Evolutionary conservation across 2,888 invertebrate species (phyloP).

Genomic region (Ditylenchus weischeri): DNA sequence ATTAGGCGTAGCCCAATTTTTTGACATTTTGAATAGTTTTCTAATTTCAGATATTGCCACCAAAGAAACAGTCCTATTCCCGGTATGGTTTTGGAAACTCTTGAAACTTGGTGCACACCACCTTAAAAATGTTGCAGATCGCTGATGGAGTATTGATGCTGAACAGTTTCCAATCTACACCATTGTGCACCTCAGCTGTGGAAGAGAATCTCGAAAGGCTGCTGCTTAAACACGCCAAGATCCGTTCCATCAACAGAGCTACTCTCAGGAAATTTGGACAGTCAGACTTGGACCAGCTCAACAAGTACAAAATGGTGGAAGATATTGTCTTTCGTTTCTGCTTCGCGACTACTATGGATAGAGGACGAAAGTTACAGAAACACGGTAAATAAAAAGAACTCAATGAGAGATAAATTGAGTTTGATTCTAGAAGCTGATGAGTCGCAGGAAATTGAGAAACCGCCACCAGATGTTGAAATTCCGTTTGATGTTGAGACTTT

Average conservation of each 20-base stretch:
- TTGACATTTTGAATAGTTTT: no score
- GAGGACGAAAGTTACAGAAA: constrained; percentile 29
- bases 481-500: constrained; percentile 33
- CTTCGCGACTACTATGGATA: constrained; percentile 31
- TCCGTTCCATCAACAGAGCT: neutral
- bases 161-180: constrained; percentile 15
- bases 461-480: constrained; percentile 35
- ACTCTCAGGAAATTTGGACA: constrained; percentile 2
- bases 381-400: constrained; percentile 5
- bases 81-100: constrained; percentile 15
- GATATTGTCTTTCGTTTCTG: constrained; percentile 34
- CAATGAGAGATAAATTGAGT: no score
- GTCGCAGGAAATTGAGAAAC: constrained; percentile 14
- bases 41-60: constrained; percentile 12
- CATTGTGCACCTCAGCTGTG: constrained; percentile 15
- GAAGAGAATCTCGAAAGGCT: constrained; percentile 20
- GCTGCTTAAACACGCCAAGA: constrained; percentile 9
- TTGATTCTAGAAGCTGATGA: constrained; percentile 9
- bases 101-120: neutral
- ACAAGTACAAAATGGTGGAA: constrained; percentile 17
- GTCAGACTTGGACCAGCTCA: constrained; percentile 6
- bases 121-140: constrained; percentile 14
- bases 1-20: no score
- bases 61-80: constrained; percentile 28
- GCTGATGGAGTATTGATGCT: constrained; percentile 28